These are phyloP conservation scores for Harpagoxenus sublaevis DNA, from an alignment of 2,888 invertebrate species.

Conservation along the genomic window DNA sequence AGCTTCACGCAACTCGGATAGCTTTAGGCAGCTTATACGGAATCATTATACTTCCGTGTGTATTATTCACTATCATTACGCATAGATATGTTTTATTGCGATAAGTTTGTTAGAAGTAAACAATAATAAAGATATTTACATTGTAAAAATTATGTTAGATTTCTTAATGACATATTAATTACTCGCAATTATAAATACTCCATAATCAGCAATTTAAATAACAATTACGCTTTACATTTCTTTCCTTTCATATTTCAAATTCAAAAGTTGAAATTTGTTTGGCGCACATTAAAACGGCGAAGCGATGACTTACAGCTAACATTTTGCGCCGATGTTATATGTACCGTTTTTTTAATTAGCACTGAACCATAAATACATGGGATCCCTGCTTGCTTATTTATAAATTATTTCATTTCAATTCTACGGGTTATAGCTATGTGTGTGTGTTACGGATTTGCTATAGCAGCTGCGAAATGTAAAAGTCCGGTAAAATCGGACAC, in stretches of 20 bases:
- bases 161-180: neutral
- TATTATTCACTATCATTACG: neutral
- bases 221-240: neutral
- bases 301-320: neutral
- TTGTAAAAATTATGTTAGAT: neutral
- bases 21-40: neutral
- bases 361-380: neutral
- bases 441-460: neutral
- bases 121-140: neutral
- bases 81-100: neutral
- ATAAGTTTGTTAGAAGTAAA: neutral
- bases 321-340: neutral
- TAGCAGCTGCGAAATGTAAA: neutral
- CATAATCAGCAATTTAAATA: neutral
- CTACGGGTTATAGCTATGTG: neutral
- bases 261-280: neutral
- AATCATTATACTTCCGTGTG: constrained; percentile 3
- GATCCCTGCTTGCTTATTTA: neutral
- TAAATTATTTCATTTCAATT: constrained; percentile 22
- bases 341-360: constrained; percentile 29
- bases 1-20: constrained; percentile 7
- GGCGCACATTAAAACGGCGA: neutral
- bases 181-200: neutral
- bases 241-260: neutral
- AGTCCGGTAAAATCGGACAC: constrained; percentile 16